phyloP scores from a whole-genome alignment of 2,113 vertebrate species.

The Lagopus muta region DNA sequence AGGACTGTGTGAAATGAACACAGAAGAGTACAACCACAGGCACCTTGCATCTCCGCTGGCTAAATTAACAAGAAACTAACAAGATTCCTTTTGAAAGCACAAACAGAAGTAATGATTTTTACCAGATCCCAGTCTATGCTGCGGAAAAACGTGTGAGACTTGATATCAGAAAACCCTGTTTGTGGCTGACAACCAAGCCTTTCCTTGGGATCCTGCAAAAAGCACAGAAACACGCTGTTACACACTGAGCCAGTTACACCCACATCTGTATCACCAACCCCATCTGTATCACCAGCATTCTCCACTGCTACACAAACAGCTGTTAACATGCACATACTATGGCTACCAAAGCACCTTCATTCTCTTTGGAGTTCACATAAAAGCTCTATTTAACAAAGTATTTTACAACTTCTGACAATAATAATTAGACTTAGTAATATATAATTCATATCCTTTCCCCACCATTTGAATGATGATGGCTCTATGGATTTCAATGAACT shows the following conservation, averaged over 20 bases:
- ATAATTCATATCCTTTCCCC: not conserved
- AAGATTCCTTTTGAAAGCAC: not conserved
- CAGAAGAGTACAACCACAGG: not conserved
- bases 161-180: conserved; percentile 95
- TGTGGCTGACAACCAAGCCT: conserved; percentile 95
- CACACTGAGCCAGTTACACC: not conserved
- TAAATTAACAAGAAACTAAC: not conserved
- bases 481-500: not conserved
- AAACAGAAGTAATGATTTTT: conserved; percentile 53
- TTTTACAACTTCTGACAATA: not conserved
- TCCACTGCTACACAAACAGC: not conserved
- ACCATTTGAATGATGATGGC: not conserved
- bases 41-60: accelerated
- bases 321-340: not conserved
- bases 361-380: not conserved
- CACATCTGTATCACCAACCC: not conserved
- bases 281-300: not conserved
- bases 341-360: not conserved
- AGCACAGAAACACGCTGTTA: conserved; percentile 17
- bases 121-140: conserved; percentile 99
- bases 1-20: too few species aligned
- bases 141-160: conserved; percentile 97
- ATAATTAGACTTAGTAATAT: not conserved
- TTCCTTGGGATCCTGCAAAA: conserved; percentile 94
- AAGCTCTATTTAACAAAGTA: not conserved